Evolutionary conservation across 1,140 invertebrate genomes (phyloP), one percentile per base, ranked within the genome.

Genomic region (Trachymyrmex cornetzi): DNA sequence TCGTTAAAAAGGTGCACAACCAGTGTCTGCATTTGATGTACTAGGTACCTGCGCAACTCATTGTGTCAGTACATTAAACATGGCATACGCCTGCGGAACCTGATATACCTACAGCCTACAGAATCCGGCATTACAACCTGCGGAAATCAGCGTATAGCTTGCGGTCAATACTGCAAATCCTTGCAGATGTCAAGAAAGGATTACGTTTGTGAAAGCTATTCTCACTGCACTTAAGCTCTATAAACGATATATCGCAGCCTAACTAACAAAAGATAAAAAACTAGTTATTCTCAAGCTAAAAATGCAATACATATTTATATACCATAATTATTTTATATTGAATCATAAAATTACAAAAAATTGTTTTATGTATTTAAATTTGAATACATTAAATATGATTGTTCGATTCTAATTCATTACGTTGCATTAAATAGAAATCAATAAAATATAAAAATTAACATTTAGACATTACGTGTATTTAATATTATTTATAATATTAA

Each of bases 181-280:
- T 66, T 30, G 7, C 63, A 66, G 19, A n/a, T 66, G 63, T 66
- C 63, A 34, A 66, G 30, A 66, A 66, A 66, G 63, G 63, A 66
- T 66, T 66, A 9, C 19, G 1, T 9, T 14, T 34, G 30, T 66
- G 30, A 3, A 66, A 66, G 19, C 30, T 66, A 34, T 66, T 66
- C 63, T 11, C 63, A 34, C 27, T 44, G 38, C 9, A 44, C 7
- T 66, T 66, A 27, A 66, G 9, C 27, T 34, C 9, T 66, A 34
- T 34, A 19, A 66, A 14, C 30, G 3, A 16, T 19, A 66, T 34
- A 66, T 14, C 14, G 19, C 27, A 66, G 19, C 0, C 0, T 34
- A 64, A 7, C 7, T 19, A 30, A 34, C 27, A n/a, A 64, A 12
- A 64, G 2, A 9, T 3, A 0, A 30, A 64, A 14, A 64, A 34